These are phyloP conservation scores for Amblyornis subalaris DNA, from an alignment of 2,113 vertebrate genomes.

Conservation along the genomic window DNA sequence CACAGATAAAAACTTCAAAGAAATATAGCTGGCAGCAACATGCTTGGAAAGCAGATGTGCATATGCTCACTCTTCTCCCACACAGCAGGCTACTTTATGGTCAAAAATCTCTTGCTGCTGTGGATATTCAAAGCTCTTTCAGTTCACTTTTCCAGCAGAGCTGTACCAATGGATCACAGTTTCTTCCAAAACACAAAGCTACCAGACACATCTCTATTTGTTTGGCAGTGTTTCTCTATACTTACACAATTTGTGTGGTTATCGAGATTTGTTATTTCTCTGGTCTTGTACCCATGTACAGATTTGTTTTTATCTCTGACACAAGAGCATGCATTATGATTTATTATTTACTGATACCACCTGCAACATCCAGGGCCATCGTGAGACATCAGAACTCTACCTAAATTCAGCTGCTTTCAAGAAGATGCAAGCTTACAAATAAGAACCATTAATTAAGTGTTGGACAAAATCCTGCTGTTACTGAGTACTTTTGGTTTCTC, in stretches of 20 bases:
- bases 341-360: neutral
- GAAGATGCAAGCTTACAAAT: neutral
- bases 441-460: neutral
- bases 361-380: neutral
- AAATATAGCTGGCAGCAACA: neutral
- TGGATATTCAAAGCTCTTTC: neutral
- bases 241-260: neutral
- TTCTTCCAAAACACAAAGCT: neutral
- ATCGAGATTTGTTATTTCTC: neutral
- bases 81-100: neutral
- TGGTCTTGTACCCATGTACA: neutral
- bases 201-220: neutral
- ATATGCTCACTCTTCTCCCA: neutral
- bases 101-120: neutral
- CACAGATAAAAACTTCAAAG: neutral
- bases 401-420: neutral
- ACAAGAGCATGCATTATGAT: neutral
- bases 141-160: neutral
- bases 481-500: neutral
- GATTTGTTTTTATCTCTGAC: neutral
- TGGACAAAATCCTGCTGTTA: neutral
- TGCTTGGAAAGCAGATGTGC: neutral
- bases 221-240: neutral
- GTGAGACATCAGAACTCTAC: neutral
- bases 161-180: neutral